A percentile compares a stretch with the other conserved stretches of the same genome.
These are phyloP conservation scores for Uropsilus gracilis DNA, from an alignment of 2,113 vertebrate genomes.

Conservation along the genomic window DNA sequence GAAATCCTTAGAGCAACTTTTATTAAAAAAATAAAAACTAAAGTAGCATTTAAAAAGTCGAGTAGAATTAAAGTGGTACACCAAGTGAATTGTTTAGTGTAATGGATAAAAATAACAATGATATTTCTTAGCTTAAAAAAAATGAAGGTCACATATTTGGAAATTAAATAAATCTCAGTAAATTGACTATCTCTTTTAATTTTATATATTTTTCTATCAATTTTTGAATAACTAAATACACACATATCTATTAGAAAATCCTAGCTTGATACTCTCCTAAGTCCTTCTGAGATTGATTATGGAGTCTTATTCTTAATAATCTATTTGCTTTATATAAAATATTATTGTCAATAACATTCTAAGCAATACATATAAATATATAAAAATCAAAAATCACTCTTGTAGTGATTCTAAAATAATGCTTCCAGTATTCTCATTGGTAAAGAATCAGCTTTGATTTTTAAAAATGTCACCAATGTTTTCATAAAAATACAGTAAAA, in stretches of 20 bases:
- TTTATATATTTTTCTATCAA: not conserved
- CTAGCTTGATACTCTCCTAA: not conserved
- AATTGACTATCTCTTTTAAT: not conserved
- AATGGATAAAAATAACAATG: not conserved
- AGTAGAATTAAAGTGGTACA: not conserved
- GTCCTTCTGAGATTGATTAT: not conserved
- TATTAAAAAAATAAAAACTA: not conserved
- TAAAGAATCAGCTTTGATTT: not conserved
- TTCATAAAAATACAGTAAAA: not conserved
- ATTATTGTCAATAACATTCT: not conserved
- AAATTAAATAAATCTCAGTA: constrained; percentile 7
- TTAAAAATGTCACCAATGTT: not conserved
- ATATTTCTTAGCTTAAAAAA: not conserved
- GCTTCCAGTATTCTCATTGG: not conserved
- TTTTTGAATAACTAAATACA: not conserved
- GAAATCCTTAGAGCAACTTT: not conserved
- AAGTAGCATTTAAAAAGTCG: not conserved
- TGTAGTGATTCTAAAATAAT: not conserved
- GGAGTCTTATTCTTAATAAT: not conserved
- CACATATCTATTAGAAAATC: not conserved
- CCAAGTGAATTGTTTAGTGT: not conserved
- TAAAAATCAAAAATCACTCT: not conserved
- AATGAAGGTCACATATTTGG: not conserved
- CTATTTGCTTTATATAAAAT: not conserved
- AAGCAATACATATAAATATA: not conserved